These are phyloP conservation scores for Callorhinus ursinus DNA, from an alignment of 2,113 vertebrate species.

Conservation along the genomic window DNA sequence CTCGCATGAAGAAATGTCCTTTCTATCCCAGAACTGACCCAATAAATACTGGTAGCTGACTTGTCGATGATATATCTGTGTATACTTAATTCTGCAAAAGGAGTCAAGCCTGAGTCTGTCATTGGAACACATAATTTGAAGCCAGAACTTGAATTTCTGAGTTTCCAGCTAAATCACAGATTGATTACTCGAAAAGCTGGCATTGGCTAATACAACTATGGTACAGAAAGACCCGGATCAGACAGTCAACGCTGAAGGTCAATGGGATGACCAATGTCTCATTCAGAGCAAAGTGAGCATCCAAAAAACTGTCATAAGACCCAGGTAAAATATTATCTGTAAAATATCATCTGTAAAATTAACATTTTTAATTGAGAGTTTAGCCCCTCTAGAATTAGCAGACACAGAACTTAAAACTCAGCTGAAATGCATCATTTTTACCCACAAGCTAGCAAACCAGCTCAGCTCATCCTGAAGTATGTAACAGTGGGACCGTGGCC, in stretches of 20 bases:
- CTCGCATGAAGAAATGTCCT: not conserved
- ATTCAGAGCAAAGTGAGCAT: not conserved
- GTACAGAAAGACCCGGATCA: not conserved
- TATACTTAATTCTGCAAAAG: slow-evolving; percentile 6
- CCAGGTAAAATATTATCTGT: not conserved
- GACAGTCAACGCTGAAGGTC: not conserved
- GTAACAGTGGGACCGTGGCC: not conserved
- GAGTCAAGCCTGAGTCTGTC: slow-evolving; percentile 5
- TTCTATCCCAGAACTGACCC: not conserved
- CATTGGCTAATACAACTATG: not conserved
- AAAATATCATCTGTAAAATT: slow-evolving; percentile 21
- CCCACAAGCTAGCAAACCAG: not conserved
- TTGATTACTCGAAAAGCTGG: not conserved
- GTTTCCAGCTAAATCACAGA: not conserved
- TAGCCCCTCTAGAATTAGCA: not conserved
- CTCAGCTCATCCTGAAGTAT: not conserved
- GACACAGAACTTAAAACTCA: not conserved
- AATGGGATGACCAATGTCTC: not conserved
- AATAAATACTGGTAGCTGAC: not conserved
- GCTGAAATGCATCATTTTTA: not conserved
- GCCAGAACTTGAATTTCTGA: not conserved
- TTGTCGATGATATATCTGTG: not conserved
- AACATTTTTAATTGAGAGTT: not conserved
- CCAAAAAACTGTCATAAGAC: not conserved
- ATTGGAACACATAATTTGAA: not conserved